A percentile compares a stretch with the other conserved stretches of the same genome.
Conservation (phyloP, 2,113 vertebrate genomes). For the Mohoua ochrocephala region DNA sequence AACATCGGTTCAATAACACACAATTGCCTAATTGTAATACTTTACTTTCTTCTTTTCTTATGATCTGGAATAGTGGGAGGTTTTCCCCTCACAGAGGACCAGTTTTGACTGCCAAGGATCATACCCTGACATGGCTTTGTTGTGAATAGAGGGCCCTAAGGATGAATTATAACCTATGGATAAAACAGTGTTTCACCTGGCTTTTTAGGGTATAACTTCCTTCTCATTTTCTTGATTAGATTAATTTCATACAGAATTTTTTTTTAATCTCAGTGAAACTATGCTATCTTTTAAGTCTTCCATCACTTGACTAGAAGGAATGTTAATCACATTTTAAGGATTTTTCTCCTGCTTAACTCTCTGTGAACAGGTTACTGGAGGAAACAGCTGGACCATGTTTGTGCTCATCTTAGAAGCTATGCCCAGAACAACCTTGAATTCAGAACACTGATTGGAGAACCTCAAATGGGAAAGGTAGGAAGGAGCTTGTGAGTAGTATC, state of each 20-base stretch:
- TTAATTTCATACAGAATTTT: neutral
- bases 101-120: neutral
- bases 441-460: constrained; percentile 87
- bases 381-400: constrained; percentile 92
- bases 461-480: constrained; percentile 89
- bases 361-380: constrained; percentile 89
- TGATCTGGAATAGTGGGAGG: neutral
- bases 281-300: neutral
- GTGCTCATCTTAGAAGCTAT: constrained; percentile 87
- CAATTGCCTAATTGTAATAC: neutral
- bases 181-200: neutral
- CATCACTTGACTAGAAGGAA: neutral
- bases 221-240: neutral
- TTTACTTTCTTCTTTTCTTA: neutral
- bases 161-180: neutral
- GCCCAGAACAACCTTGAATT: constrained; percentile 89
- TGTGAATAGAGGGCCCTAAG: neutral
- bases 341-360: neutral
- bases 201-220: neutral
- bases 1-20: neutral
- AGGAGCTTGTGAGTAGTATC: neutral
- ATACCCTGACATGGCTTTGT: neutral
- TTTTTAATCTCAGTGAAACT: neutral
- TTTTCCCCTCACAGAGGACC: neutral
- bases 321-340: neutral